Conservation (phyloP, 2,113 vertebrate species). For the Monarcha castaneiventris region DNA sequence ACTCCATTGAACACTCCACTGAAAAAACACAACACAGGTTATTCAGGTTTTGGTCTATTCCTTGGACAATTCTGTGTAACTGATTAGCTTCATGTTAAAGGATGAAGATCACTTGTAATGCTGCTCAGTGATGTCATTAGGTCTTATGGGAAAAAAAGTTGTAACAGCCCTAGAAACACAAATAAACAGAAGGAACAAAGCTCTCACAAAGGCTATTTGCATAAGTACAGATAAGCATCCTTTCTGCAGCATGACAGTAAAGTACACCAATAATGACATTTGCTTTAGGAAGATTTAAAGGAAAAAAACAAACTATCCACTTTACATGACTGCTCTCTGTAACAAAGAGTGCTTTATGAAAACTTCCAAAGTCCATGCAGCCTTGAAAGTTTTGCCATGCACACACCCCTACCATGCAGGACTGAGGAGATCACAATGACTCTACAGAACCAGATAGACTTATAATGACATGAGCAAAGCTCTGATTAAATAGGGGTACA, state of each 20-base stretch:
- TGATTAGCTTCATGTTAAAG: background rate
- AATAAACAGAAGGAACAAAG: background rate
- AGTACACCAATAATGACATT: background rate
- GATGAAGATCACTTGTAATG: background rate
- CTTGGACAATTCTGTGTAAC: background rate
- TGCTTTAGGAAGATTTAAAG: background rate
- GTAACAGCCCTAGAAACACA: background rate
- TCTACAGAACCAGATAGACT: background rate
- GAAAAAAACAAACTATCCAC: background rate
- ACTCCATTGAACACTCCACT: background rate
- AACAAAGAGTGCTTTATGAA: background rate
- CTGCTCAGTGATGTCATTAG: background rate
- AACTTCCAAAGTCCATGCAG: background rate
- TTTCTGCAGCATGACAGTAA: background rate
- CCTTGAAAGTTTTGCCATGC: background rate
- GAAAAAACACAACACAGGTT: background rate
- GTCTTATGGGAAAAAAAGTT: background rate
- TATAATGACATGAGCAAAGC: background rate
- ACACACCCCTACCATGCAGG: background rate
- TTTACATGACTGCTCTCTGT: background rate
- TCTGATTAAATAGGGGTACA: background rate
- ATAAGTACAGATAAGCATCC: background rate
- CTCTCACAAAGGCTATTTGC: background rate
- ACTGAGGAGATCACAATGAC: background rate
- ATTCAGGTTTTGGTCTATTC: background rate